Conservation (phyloP, 2,113 vertebrate genomes). For the Castor canadensis region DNA sequence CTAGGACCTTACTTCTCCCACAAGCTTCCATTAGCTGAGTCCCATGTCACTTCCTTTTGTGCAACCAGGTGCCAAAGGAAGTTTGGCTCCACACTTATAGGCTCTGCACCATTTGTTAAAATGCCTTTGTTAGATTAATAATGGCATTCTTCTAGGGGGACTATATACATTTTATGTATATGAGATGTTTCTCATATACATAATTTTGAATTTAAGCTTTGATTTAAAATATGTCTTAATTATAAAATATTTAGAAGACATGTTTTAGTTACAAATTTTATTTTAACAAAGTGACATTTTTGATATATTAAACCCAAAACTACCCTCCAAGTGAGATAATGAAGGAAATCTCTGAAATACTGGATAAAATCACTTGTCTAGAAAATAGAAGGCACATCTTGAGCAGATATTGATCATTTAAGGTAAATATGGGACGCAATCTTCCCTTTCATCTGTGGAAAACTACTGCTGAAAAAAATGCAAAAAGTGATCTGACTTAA, state of each 20-base stretch:
- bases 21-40: not conserved
- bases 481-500: not conserved
- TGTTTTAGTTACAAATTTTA: not conserved
- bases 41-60: accelerated
- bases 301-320: not conserved
- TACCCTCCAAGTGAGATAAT: not conserved
- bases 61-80: not conserved
- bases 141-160: not conserved
- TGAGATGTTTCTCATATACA: not conserved
- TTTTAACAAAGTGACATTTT: not conserved
- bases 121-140: not conserved
- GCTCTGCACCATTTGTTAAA: not conserved
- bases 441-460: not conserved
- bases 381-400: not conserved
- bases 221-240: not conserved
- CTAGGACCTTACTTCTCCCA: not conserved
- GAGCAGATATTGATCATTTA: not conserved
- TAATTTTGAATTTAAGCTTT: not conserved
- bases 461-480: not conserved
- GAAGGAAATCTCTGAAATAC: not conserved
- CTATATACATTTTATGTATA: not conserved
- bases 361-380: not conserved
- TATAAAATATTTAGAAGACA: not conserved
- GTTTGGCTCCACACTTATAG: not conserved
- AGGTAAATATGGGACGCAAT: not conserved